Percentiles rank a stretch among this genome's conserved stretches.
Conservation (phyloP, 2,888 invertebrate species). For the Drosophila recens region DNA sequence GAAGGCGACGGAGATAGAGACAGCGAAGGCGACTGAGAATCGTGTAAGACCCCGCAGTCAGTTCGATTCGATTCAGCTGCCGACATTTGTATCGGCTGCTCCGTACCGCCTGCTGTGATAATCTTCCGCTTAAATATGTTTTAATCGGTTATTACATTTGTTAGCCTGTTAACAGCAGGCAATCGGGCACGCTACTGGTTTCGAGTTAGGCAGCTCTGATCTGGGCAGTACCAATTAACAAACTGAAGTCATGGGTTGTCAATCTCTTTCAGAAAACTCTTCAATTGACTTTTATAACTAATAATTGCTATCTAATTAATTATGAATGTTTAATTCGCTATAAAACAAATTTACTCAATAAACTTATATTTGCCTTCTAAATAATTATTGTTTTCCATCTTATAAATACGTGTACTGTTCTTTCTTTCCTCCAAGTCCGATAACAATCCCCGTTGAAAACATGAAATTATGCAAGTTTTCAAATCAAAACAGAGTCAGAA, state of each 20-base stretch:
- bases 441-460: neutral
- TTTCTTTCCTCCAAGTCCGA: neutral
- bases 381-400: too few species aligned
- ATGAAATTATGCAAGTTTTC: slow-evolving; percentile 40
- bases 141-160: slow-evolving; percentile 82
- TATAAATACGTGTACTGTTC: neutral
- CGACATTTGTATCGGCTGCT: neutral
- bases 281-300: too few species aligned
- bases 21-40: neutral
- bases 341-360: too few species aligned
- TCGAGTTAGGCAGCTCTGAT: slow-evolving; percentile 15
- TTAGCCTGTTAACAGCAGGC: slow-evolving; percentile 34
- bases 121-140: slow-evolving; percentile 82
- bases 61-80: slow-evolving; percentile 21
- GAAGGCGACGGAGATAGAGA: neutral
- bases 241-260: neutral
- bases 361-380: too few species aligned
- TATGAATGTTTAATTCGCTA: too few species aligned
- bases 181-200: slow-evolving; percentile 50
- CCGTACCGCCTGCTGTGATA: slow-evolving; percentile 82
- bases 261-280: too few species aligned
- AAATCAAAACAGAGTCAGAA: slow-evolving; percentile 38
- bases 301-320: too few species aligned
- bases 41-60: slow-evolving; percentile 41
- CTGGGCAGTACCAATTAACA: slow-evolving; percentile 14